Base-by-base conservation (phyloP, 2,113 vertebrate genomes). In the Rhea americana region DNA sequence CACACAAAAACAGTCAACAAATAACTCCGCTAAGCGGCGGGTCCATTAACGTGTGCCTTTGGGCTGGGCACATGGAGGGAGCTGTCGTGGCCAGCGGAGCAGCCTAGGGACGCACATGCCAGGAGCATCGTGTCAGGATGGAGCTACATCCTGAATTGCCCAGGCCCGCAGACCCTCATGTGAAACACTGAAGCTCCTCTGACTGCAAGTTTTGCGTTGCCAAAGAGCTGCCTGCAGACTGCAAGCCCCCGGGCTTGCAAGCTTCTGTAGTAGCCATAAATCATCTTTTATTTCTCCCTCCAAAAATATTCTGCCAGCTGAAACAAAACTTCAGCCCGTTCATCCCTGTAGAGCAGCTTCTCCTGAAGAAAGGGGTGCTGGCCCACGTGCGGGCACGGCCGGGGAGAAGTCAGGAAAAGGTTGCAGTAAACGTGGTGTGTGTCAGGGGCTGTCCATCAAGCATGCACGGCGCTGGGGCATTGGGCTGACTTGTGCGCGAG, bases 91-190 rank as follows among this genome's bases (percentile, higher is more conserved):
- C 45, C 45, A 7, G 45, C 16, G 45, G 45, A 30, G 67, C 66
- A 74, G 8, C 3, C 9, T n/a, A 39, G 37, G 56, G 28, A 59
- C 8, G 10, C 0, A 0, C 2, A 0, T 63, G 37, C 41, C 20
- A 80, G 39, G 51, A 35, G 51, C 19, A 24, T 45, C 9, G 56
- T 50, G 47, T 70, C 77, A 87, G 43, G 47, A 6, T 26, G 11
- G 41, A 65, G 50, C 41, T 51, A 43, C 41, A 43, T 13, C 41
- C 41, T 43, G 41, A 43, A 43, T 13, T 43, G 41, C 41, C 10
- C 11, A 43, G 41, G 41, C 41, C 41, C 41, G 41, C 41, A 43
- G 41, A 13, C 41, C 41, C 41, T 43, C 41, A 43, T 13, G 41
- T 13, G 41, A 43, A 43, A 43, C 41, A 13, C 41, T 43, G 41